phyloP scores from a whole-genome alignment of 2,797 vertebrate genomes.

The Zalophus californianus region DNA sequence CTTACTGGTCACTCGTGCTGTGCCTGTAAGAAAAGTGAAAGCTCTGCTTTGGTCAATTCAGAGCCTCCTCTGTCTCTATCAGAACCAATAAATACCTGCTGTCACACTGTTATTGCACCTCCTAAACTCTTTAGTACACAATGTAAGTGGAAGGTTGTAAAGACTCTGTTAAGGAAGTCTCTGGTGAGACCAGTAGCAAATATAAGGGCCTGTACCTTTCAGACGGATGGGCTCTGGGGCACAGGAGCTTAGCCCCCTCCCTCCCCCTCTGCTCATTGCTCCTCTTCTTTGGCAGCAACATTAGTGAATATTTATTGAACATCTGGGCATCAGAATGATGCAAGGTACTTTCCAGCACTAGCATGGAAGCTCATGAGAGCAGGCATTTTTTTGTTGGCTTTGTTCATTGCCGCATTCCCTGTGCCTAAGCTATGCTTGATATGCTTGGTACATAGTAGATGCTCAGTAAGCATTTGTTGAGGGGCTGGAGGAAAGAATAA shows the following conservation, averaged over 20 bases:
- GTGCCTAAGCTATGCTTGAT: neutral
- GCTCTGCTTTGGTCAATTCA: constrained; percentile 53
- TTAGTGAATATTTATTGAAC: neutral
- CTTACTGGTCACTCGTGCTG: neutral
- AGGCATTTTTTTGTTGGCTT: neutral
- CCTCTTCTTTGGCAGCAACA: neutral
- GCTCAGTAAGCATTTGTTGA: neutral
- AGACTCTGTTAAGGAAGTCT: constrained; percentile 24
- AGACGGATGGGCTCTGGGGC: neutral
- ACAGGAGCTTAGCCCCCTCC: too few species aligned
- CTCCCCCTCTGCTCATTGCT: accelerated
- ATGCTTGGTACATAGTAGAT: neutral
- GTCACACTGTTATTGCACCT: constrained; percentile 49
- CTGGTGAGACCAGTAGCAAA: neutral
- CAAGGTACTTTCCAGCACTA: neutral
- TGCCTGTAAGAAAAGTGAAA: constrained; percentile 36
- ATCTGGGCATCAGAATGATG: neutral
- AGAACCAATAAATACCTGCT: constrained; percentile 52
- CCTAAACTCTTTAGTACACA: constrained; percentile 51
- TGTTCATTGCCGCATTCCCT: neutral
- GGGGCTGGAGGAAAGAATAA: neutral
- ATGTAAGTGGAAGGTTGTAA: neutral
- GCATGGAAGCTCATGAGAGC: neutral
- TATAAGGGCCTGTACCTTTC: neutral
- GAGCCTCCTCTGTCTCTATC: constrained; percentile 42